Conservation (phyloP, 2,888 invertebrate genomes). For the Incurvaria masculella region DNA sequence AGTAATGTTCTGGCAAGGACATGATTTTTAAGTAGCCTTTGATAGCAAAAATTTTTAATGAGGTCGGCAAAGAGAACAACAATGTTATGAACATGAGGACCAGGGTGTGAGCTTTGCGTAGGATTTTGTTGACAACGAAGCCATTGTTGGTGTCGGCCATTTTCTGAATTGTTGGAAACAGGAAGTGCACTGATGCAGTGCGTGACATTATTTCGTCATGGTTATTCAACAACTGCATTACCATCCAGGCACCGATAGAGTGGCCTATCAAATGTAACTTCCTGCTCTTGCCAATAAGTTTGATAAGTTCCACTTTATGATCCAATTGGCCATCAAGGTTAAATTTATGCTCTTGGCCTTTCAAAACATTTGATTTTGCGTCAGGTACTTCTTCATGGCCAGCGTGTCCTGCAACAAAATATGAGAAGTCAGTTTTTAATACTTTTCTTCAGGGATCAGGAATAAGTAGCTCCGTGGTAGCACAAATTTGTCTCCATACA, state of each 20-base stretch:
- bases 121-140: conserved; percentile 59
- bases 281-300: conserved; percentile 66
- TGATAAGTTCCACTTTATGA: conserved; percentile 77
- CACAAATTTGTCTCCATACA: too few relatives aligned
- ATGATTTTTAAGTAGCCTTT: conserved; percentile 52
- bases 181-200: conserved; percentile 63
- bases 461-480: too few relatives aligned
- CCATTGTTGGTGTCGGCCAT: conserved; percentile 78
- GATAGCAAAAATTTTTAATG: conserved; percentile 49
- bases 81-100: conserved; percentile 36
- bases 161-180: conserved; percentile 86
- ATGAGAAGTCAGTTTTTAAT: too few relatives aligned
- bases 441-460: too few relatives aligned
- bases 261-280: conserved; percentile 83
- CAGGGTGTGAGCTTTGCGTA: conserved; percentile 35
- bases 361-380: conserved; percentile 41
- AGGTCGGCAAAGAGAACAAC: conserved; percentile 48
- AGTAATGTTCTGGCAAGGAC: conserved; percentile 48
- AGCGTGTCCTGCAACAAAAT: conserved; percentile 68
- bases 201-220: conserved; percentile 48
- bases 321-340: conserved; percentile 74
- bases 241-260: conserved; percentile 87
- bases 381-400: conserved; percentile 55
- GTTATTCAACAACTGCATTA: conserved; percentile 67
- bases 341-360: conserved; percentile 60